Percentiles rank a stretch among this genome's conserved stretches.
Conservation (phyloP, 2,888 invertebrate genomes). For the Agriopis aurantiaria region DNA sequence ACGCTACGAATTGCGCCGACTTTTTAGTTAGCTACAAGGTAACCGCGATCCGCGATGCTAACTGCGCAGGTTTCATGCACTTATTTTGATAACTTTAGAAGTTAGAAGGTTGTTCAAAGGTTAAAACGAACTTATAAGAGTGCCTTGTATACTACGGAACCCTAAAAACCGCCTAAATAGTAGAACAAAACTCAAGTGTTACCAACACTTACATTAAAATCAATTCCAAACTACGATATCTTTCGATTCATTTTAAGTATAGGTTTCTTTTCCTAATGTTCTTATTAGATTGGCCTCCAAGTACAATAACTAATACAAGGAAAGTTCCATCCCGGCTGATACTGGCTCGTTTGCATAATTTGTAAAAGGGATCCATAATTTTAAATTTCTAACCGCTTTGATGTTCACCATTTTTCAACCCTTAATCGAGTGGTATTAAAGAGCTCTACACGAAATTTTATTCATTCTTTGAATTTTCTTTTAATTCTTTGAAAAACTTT, state of each 20-base stretch:
- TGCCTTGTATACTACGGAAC: no score
- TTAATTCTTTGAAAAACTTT: slow-evolving; percentile 46
- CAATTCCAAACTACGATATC: background rate
- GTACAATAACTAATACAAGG: background rate
- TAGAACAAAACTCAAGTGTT: no score
- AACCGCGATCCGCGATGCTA: no score
- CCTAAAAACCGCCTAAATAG: no score
- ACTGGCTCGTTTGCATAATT: slow-evolving; percentile 60
- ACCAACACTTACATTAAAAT: background rate
- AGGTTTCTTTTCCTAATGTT: background rate
- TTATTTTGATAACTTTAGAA: no score
- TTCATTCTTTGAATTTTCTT: slow-evolving; percentile 29
- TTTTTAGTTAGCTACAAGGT: no score
- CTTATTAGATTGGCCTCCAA: background rate
- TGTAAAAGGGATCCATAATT: slow-evolving; percentile 56
- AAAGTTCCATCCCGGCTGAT: slow-evolving; percentile 18
- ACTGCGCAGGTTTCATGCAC: no score
- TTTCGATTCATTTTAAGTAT: background rate
- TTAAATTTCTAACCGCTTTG: slow-evolving; percentile 44
- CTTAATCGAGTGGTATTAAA: slow-evolving; percentile 39
- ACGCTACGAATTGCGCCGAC: no score
- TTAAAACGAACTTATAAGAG: no score
- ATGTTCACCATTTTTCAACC: slow-evolving; percentile 58
- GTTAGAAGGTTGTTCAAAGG: no score
- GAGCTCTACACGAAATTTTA: slow-evolving; percentile 5